phyloP scores from a whole-genome alignment of 2,797 vertebrate species.

The Phalanger gymnotis region DNA sequence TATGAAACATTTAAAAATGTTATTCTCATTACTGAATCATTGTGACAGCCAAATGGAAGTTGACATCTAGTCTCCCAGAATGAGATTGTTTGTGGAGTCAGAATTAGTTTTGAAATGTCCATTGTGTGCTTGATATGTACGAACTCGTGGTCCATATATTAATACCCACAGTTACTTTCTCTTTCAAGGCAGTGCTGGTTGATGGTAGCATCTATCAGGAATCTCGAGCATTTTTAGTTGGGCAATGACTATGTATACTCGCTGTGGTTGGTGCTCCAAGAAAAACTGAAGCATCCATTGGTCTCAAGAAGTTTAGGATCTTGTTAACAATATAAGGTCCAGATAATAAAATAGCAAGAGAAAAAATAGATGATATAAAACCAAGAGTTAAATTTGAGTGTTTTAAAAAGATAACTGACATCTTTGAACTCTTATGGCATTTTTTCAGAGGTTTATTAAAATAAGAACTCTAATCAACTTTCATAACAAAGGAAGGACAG shows the following conservation, averaged over 20 bases:
- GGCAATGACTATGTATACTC: background rate
- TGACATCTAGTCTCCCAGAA: slow-evolving; percentile 37
- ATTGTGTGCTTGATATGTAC: slow-evolving; percentile 18
- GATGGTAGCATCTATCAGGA: background rate
- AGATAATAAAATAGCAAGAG: background rate
- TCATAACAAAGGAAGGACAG: background rate
- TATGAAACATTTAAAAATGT: slow-evolving; percentile 36
- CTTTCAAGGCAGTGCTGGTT: background rate
- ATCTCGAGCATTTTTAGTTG: background rate
- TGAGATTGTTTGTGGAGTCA: slow-evolving; percentile 33
- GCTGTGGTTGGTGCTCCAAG: background rate
- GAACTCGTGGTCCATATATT: background rate
- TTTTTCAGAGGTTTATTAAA: background rate
- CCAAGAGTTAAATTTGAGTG: background rate
- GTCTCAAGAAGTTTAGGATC: background rate
- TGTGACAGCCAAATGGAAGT: slow-evolving; percentile 40
- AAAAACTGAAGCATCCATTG: background rate
- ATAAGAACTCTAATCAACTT: background rate
- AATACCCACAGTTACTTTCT: slow-evolving; percentile 24
- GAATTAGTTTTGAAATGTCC: slow-evolving; percentile 48
- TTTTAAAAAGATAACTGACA: background rate
- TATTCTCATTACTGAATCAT: slow-evolving; percentile 50
- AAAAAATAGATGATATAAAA: background rate
- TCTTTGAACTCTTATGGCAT: background rate
- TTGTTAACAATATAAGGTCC: background rate